phyloP scores from a whole-genome alignment of 2,797 vertebrate species.

The Atherinosoma microstoma region DNA sequence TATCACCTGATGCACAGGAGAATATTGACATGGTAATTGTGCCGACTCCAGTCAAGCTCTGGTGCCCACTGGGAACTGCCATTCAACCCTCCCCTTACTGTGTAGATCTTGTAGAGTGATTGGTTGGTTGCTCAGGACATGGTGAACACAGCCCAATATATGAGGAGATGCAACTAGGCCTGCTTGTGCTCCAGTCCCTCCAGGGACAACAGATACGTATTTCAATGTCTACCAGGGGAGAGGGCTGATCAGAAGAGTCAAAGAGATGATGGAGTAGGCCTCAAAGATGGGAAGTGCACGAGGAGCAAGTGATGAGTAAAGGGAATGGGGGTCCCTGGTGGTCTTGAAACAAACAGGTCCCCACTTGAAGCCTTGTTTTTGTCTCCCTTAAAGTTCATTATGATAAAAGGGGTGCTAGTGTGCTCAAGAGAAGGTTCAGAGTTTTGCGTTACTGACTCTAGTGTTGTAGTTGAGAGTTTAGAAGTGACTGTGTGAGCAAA shows the following conservation, averaged over 20 bases:
- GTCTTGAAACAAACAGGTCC: conserved; percentile 93
- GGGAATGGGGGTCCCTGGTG: conserved; percentile 82
- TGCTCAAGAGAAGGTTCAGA: conserved; percentile 65
- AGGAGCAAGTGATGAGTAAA: conserved; percentile 64
- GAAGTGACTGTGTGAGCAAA: neutral
- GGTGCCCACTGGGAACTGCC: conserved; percentile 88
- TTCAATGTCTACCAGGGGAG: conserved; percentile 88
- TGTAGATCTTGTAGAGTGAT: conserved; percentile 91
- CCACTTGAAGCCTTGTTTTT: conserved; percentile 87
- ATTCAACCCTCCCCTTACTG: conserved; percentile 68
- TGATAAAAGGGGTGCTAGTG: conserved; percentile 56
- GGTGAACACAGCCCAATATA: conserved; percentile 90
- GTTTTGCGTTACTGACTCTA: conserved; percentile 39
- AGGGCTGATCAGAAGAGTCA: conserved; percentile 75
- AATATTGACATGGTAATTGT: conserved; percentile 98
- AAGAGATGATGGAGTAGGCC: conserved; percentile 65
- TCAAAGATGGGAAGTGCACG: conserved; percentile 58
- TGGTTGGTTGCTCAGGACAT: conserved; percentile 96
- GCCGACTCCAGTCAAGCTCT: conserved; percentile 91
- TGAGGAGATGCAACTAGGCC: conserved; percentile 86
- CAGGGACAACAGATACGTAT: conserved; percentile 90
- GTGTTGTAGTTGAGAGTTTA: conserved; percentile 6
- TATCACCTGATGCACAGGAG: conserved; percentile 84
- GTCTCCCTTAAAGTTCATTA: conserved; percentile 78
- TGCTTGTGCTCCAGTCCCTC: conserved; percentile 75